Evolutionary conservation across 2,797 vertebrate genomes (phyloP).

Genomic region (Rousettus madagascariensis): DNA sequence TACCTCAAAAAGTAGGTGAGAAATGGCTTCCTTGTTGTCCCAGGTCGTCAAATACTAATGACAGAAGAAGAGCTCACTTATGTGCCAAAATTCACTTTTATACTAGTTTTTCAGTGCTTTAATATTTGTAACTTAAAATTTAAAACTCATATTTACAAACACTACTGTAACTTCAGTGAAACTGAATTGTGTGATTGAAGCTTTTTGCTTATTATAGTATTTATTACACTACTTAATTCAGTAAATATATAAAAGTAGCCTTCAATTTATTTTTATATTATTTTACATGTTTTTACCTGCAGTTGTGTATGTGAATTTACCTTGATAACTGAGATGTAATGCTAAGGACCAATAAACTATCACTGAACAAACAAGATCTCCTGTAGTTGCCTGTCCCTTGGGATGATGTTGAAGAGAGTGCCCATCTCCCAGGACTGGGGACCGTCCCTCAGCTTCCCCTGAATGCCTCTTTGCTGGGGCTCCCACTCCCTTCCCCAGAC

Average conservation of each 20-base stretch:
- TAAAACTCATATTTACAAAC: slow-evolving; percentile 90
- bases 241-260: slow-evolving; percentile 88
- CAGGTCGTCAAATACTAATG: slow-evolving; percentile 68
- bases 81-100: slow-evolving; percentile 93
- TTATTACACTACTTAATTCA: slow-evolving; percentile 93
- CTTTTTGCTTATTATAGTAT: slow-evolving; percentile 94
- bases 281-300: slow-evolving; percentile 89
- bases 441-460: background rate
- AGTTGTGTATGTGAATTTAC: slow-evolving; percentile 86
- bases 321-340: slow-evolving; percentile 84
- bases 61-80: slow-evolving; percentile 84
- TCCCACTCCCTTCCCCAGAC: background rate
- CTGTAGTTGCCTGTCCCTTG: background rate
- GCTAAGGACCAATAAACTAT: slow-evolving; percentile 87
- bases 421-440: background rate
- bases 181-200: slow-evolving; percentile 95
- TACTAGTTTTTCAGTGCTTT: slow-evolving; percentile 87
- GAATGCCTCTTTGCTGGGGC: background rate
- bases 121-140: slow-evolving; percentile 85
- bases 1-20: slow-evolving; percentile 85
- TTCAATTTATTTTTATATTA: slow-evolving; percentile 89
- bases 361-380: slow-evolving; percentile 24
- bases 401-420: background rate
- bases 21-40: slow-evolving; percentile 72
- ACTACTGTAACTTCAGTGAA: slow-evolving; percentile 98